Percentiles rank a stretch among this genome's conserved stretches.
These are phyloP conservation scores for Echinops telfairi DNA, from an alignment of 2,113 vertebrate species.

Conservation along the genomic window DNA sequence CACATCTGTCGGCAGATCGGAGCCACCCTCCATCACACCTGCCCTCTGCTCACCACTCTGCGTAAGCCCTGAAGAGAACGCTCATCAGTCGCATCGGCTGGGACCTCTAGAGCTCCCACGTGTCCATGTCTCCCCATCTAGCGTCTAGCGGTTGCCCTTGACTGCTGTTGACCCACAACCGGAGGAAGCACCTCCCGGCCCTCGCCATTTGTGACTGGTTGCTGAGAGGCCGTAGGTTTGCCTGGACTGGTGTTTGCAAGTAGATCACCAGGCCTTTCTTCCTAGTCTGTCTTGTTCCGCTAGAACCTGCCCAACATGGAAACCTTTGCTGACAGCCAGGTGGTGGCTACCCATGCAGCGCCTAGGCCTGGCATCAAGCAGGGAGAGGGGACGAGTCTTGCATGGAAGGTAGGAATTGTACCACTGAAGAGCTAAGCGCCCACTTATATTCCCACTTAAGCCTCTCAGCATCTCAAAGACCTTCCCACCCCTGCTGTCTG, in stretches of 20 bases:
- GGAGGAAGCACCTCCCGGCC: background rate
- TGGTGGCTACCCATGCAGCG: background rate
- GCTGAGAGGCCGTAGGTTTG: background rate
- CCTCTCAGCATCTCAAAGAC: slow-evolving; percentile 7
- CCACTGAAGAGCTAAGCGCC: background rate
- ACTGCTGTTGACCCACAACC: background rate
- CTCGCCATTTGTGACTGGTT: background rate
- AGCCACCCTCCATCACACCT: slow-evolving; percentile 22
- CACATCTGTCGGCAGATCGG: slow-evolving; percentile 39
- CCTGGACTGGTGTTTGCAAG: background rate
- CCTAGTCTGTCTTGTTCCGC: background rate
- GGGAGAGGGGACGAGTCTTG: background rate
- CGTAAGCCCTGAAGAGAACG: background rate
- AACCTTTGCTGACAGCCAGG: background rate
- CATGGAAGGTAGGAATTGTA: background rate
- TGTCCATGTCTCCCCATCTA: background rate
- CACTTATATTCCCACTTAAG: background rate
- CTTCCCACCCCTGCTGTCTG: background rate
- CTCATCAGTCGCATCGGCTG: slow-evolving; percentile 27
- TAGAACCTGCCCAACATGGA: background rate
- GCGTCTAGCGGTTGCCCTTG: background rate
- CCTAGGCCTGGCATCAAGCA: background rate
- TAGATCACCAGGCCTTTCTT: background rate
- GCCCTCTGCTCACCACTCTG: slow-evolving; percentile 35
- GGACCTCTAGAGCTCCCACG: background rate